Conservation (phyloP, 2,797 vertebrate genomes). For the Siniperca undulata region DNA sequence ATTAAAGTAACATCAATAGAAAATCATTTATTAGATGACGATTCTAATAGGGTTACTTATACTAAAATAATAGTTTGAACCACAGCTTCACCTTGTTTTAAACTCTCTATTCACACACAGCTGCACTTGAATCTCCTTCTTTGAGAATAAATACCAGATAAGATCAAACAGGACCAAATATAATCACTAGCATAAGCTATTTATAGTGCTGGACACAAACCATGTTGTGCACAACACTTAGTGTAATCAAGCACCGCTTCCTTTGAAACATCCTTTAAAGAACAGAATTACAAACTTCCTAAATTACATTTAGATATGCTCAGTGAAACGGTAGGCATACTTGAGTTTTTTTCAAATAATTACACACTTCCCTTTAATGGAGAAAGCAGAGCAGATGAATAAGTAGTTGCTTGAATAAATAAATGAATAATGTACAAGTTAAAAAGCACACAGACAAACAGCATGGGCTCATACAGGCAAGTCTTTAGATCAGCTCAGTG, state of each 20-base stretch:
- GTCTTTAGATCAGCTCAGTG: constrained; percentile 34
- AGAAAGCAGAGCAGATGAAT: constrained; percentile 43
- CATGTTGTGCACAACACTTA: constrained; percentile 19
- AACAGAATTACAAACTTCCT: constrained; percentile 47
- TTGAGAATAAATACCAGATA: constrained; percentile 34
- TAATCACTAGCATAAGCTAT: constrained; percentile 15
- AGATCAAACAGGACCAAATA: constrained; percentile 34
- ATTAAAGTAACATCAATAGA: background rate
- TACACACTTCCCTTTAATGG: constrained; percentile 57
- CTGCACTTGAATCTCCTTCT: background rate
- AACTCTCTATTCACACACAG: constrained; percentile 4
- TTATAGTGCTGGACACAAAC: constrained; percentile 18
- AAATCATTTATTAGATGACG: background rate
- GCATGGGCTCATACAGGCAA: constrained; percentile 33
- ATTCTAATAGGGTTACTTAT: background rate
- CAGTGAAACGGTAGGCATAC: constrained; percentile 47
- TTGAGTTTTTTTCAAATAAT: constrained; percentile 40
- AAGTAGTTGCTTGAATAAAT: constrained; percentile 73
- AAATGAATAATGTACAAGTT: constrained; percentile 68
- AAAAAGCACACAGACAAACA: constrained; percentile 69
- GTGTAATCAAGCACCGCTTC: constrained; percentile 23
- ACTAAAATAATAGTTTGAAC: background rate
- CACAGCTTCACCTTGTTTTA: background rate
- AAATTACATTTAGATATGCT: constrained; percentile 60
- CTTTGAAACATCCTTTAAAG: constrained; percentile 28